A percentile compares a stretch with the other conserved stretches of the same genome.
These are phyloP conservation scores for honey bee (Apis mellifera) DNA, from an alignment of 1,140 invertebrate genomes.

Conservation along the genomic window DNA sequence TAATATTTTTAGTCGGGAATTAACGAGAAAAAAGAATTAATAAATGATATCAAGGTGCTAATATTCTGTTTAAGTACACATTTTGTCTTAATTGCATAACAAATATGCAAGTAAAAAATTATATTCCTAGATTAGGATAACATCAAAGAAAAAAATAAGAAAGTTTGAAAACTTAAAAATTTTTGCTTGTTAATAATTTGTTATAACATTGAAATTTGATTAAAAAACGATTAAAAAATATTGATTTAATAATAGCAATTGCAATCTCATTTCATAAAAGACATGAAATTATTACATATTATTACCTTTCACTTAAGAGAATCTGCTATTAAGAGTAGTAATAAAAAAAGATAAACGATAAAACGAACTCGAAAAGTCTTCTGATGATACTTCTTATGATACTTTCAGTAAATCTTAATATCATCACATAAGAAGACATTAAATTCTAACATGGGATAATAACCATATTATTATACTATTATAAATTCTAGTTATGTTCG, in stretches of 20 bases:
- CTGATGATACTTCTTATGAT: not conserved
- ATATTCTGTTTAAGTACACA: slow-evolving; percentile 11
- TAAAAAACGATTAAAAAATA: not conserved
- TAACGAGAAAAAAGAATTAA: slow-evolving; percentile 7
- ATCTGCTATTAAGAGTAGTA: slow-evolving; percentile 8
- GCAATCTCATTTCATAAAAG: not conserved
- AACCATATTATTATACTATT: not conserved
- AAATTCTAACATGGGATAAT: not conserved
- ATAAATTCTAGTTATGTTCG: not conserved
- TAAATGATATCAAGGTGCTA: not conserved
- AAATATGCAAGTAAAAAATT: not conserved
- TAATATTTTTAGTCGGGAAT: not conserved
- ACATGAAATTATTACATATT: not conserved
- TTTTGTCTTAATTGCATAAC: not conserved
- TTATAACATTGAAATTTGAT: not conserved
- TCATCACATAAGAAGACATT: not conserved
- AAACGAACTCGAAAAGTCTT: not conserved
- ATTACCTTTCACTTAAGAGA: not conserved
- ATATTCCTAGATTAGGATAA: not conserved
- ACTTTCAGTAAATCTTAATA: not conserved
- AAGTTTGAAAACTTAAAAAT: not conserved
- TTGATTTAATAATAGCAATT: not conserved
- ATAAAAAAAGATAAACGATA: not conserved
- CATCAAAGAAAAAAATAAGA: not conserved
- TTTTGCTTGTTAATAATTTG: not conserved